These are phyloP conservation scores for Raja brachyura DNA, from an alignment of 2,113 vertebrate genomes.

Conservation along the genomic window DNA sequence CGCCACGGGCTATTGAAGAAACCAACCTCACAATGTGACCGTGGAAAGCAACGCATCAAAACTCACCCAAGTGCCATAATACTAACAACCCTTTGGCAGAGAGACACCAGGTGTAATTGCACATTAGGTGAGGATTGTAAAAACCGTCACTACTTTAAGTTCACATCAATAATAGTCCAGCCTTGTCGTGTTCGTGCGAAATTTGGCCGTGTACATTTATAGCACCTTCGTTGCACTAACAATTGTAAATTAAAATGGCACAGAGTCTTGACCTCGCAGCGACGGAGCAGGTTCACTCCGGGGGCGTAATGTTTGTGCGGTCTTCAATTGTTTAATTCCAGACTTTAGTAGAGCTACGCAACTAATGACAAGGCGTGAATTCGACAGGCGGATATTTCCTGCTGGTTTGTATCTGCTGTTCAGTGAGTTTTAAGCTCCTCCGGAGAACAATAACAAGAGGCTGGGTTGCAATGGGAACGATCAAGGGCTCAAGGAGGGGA, in stretches of 20 bases:
- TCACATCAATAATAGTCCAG: no score
- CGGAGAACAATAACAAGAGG: neutral
- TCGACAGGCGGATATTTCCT: neutral
- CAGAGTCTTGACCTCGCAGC: neutral
- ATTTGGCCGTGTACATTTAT: neutral
- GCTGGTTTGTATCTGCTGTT: neutral
- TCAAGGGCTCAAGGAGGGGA: neutral
- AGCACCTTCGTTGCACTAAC: neutral
- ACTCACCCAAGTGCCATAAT: neutral
- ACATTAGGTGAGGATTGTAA: neutral
- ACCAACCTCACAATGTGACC: neutral
- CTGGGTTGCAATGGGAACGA: neutral
- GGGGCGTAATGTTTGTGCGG: neutral
- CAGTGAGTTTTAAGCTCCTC: neutral
- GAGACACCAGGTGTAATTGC: neutral
- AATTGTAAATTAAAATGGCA: neutral
- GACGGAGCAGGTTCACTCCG: no score
- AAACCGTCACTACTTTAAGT: neutral
- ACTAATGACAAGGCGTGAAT: neutral
- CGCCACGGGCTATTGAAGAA: neutral
- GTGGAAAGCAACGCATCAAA: neutral
- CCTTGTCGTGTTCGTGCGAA: neutral
- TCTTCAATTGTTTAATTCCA: neutral
- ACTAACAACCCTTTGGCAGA: neutral
- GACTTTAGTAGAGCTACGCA: neutral